Base-by-base conservation (phyloP, 2,797 vertebrate species). In the Eurystomus glaucurus region DNA sequence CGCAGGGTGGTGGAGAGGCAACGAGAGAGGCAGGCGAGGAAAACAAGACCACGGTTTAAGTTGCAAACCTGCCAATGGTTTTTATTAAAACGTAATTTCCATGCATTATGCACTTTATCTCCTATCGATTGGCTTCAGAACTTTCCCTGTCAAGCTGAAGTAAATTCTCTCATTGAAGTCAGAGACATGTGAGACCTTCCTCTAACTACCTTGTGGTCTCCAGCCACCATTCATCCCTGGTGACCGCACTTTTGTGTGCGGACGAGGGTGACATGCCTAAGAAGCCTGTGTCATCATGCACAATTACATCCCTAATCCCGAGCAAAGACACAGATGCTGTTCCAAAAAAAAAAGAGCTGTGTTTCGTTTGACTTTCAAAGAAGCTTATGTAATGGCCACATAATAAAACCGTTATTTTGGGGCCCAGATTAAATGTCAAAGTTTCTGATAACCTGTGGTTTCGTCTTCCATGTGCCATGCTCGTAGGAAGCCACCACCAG, bases 291-390 rank as follows among this genome's bases (percentile, higher is more conserved):
- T 95, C 88, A 90, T 48, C 75, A 5, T 57, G 91, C 61, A 86
- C 94, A 93, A 45, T 92, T 77, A 78, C 86, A 85, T 71, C 80
- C 94, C 94, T 98, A 98, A 97, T 98, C 97, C 97, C 75, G 16
- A 96, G 97, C 97, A 98, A 84, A 93, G 88, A 97, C 98, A 97
- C 98, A 98, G 98, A 98, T 98, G 98, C 98, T 97, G 98, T 43
- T 85, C 31, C 0, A 20, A 39, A 37, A 60, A 21, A 3, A 52
- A 52, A 64, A 41, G 97, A 98, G 93, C 88, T 14, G 23, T 97
- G 95, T 98, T 98, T 98, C 72, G 97, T 98, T 98, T 98, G 98
- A 98, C 98, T 98, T 98, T 98, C 97, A 98, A 98, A 99, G 98
- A 97, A 93, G 94, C 96, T 98, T 98, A 97, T 98, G 97, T 98